Evolutionary conservation across 2,888 invertebrate species (phyloP).

Genomic region (Tipula lateralis): DNA sequence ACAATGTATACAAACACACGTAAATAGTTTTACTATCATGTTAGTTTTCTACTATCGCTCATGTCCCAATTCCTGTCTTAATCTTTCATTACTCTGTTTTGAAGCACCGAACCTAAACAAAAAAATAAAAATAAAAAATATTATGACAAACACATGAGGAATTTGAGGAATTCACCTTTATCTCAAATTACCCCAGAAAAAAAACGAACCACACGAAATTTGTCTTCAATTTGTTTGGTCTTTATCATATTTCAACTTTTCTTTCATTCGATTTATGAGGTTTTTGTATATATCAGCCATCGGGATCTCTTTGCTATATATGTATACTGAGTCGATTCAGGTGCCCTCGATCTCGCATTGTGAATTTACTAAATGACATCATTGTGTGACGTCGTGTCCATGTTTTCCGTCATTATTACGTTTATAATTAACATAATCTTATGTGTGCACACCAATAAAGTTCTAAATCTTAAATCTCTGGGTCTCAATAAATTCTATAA

Average conservation of each 20-base stretch:
- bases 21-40: no score
- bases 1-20: no score
- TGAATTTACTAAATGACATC: not conserved
- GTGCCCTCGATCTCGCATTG: no score
- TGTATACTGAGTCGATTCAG: not conserved
- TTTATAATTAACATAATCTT: not conserved
- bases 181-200: not conserved
- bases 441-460: not conserved
- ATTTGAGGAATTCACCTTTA: not conserved
- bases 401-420: not conserved
- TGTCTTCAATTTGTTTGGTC: not conserved
- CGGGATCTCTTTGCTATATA: not conserved
- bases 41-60: not conserved
- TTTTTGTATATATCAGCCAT: not conserved
- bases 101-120: not conserved
- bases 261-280: not conserved
- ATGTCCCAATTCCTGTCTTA: not conserved
- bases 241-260: not conserved
- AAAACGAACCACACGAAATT: not conserved
- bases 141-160: not conserved
- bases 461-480: not conserved
- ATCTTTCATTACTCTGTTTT: not conserved
- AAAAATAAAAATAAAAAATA: not conserved
- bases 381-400: not conserved
- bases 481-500: no score